Conservation (phyloP, 2,888 invertebrate species). For the Anodontia alba region DNA sequence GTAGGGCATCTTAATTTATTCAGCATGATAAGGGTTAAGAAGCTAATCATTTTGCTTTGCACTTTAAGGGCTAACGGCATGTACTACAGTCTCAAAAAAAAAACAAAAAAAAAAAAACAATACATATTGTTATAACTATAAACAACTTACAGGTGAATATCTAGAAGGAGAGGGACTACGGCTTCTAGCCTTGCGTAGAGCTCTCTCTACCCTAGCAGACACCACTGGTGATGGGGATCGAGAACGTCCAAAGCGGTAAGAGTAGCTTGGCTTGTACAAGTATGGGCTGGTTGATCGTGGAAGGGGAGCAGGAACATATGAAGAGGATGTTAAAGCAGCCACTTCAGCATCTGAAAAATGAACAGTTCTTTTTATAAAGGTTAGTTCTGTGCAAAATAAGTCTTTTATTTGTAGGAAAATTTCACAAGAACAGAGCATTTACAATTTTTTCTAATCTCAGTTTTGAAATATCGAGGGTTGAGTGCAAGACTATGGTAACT, state of each 20-base stretch:
- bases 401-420: no score
- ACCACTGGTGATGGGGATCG: slow-evolving; percentile 22
- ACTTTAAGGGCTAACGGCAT: no score
- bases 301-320: slow-evolving; percentile 41
- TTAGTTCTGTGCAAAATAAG: neutral
- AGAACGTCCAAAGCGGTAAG: slow-evolving; percentile 48
- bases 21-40: no score
- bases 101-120: no score
- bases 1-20: no score
- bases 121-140: no score
- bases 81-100: no score
- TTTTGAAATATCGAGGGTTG: no score
- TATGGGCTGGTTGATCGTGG: slow-evolving; percentile 74
- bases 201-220: slow-evolving; percentile 37
- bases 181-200: slow-evolving; percentile 45
- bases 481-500: no score
- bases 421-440: no score
- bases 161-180: slow-evolving; percentile 49
- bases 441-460: no score
- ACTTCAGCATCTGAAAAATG: slow-evolving; percentile 75
- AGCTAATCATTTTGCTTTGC: no score
- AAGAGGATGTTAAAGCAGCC: slow-evolving; percentile 67
- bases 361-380: slow-evolving; percentile 3
- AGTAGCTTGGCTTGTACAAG: slow-evolving; percentile 64
- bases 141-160: slow-evolving; percentile 44